These are phyloP conservation scores for Phania funesta DNA, from an alignment of 2,888 invertebrate genomes.

Conservation along the genomic window DNA sequence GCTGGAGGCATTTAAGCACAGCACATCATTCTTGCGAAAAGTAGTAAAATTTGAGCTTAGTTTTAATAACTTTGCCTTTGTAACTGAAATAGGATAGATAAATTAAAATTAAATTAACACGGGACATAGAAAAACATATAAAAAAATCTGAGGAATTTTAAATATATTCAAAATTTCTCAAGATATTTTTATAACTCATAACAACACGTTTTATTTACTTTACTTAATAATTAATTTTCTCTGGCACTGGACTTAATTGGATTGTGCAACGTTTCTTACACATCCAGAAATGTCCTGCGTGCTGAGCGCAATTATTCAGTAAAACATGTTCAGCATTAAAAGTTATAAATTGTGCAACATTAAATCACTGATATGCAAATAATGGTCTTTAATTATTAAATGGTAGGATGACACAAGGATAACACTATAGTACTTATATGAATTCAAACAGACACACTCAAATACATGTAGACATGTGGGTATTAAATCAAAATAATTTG, in stretches of 20 bases:
- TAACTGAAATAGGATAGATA: too few relatives aligned
- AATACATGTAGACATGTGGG: neutral
- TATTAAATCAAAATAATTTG: conserved; percentile 3
- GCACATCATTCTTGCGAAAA: too few relatives aligned
- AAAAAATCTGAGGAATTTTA: too few relatives aligned
- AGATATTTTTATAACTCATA: neutral
- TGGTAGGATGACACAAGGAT: conserved; percentile 33
- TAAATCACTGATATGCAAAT: conserved; percentile 43
- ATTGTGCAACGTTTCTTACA: neutral
- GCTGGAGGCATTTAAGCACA: too few relatives aligned
- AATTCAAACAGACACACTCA: neutral
- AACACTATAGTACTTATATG: conserved; percentile 11
- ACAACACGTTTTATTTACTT: conserved; percentile 20
- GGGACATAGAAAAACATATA: too few relatives aligned
- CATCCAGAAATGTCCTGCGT: conserved; percentile 22
- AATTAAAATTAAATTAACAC: too few relatives aligned
- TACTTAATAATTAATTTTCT: conserved; percentile 29
- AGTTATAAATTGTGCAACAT: conserved; percentile 47
- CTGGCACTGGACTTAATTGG: conserved; percentile 1
- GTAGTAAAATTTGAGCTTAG: too few relatives aligned
- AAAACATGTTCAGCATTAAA: conserved; percentile 42
- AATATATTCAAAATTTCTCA: neutral
- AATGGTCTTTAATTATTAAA: conserved; percentile 23
- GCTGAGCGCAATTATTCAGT: conserved; percentile 28
- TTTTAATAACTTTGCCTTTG: too few relatives aligned